These are phyloP conservation scores for Mantis religiosa DNA, from an alignment of 2,888 invertebrate genomes.

Conservation along the genomic window DNA sequence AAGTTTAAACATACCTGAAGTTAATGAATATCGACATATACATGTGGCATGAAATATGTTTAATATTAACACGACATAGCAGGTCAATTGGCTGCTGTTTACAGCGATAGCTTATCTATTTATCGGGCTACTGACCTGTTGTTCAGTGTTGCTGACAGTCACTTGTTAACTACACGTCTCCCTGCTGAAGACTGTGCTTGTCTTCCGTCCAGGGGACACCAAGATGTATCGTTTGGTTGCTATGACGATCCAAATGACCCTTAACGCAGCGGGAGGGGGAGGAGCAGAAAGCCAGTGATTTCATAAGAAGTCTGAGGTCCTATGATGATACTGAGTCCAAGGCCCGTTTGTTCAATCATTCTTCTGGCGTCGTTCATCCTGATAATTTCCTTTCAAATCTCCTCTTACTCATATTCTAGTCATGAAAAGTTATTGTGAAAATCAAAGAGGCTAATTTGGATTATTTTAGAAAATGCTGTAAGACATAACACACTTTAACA, in stretches of 20 bases:
- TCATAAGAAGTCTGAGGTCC: not conserved
- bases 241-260: not conserved
- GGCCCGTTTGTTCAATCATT: not conserved
- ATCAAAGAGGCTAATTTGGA: too few relatives aligned
- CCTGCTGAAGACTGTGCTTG: not conserved
- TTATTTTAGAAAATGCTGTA: too few relatives aligned
- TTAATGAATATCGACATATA: too few relatives aligned
- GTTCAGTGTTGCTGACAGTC: not conserved
- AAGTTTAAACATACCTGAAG: too few relatives aligned
- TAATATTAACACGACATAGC: too few relatives aligned
- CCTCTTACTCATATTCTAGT: too few relatives aligned
- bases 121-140: not conserved
- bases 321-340: not conserved
- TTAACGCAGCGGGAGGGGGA: not conserved
- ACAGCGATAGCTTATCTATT: too few relatives aligned
- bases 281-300: not conserved
- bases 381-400: too few relatives aligned
- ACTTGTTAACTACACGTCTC: not conserved
- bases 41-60: too few relatives aligned
- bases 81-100: too few relatives aligned
- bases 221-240: not conserved
- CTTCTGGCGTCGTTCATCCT: not conserved
- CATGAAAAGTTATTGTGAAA: too few relatives aligned
- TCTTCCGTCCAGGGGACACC: not conserved
- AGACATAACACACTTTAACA: too few relatives aligned